phyloP scores from a whole-genome alignment of 2,888 invertebrate species.

The Candidula unifasciata region DNA sequence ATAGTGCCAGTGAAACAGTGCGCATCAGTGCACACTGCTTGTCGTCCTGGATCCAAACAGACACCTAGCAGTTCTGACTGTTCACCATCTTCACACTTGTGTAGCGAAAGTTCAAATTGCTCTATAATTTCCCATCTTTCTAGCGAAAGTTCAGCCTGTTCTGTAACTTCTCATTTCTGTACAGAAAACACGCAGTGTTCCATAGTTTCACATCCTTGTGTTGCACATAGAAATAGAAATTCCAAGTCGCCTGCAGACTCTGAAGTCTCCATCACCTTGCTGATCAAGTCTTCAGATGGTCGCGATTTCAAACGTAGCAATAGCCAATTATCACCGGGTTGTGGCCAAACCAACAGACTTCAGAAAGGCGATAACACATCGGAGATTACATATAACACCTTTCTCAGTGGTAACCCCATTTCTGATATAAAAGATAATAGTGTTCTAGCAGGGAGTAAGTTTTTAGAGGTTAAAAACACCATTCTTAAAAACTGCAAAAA shows the following conservation, averaged over 20 bases:
- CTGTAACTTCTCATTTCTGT: no score
- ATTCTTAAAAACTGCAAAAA: not conserved
- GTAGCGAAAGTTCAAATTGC: no score
- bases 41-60: no score
- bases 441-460: not conserved
- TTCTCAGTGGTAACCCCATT: not conserved
- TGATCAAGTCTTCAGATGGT: constrained; percentile 43
- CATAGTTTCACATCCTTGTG: not conserved
- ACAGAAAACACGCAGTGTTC: constrained; percentile 23
- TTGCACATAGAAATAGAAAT: not conserved
- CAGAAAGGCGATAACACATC: no score
- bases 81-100: no score
- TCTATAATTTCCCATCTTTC: no score
- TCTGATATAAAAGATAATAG: not conserved
- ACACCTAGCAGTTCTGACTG: no score
- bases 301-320: not conserved
- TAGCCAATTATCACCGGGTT: not conserved
- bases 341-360: not conserved
- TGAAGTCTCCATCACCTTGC: constrained; percentile 25
- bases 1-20: no score
- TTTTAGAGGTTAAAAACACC: not conserved
- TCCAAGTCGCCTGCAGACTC: not conserved
- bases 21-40: no score
- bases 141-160: no score
- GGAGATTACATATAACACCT: no score